Evolutionary conservation across 2,797 vertebrate species (phyloP).

Genomic region (Ispidina lecontei): DNA sequence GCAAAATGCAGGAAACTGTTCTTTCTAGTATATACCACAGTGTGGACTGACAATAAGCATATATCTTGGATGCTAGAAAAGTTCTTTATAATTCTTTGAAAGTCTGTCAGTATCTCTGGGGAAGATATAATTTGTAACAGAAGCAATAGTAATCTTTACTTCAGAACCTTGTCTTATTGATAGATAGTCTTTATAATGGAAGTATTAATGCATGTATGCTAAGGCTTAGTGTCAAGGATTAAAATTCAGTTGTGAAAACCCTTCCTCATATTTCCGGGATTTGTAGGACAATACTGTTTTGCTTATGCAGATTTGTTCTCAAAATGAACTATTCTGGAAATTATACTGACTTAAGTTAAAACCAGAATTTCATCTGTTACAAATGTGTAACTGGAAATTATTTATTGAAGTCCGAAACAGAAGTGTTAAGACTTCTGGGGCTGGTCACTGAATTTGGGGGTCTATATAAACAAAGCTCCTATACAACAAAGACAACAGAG

Average conservation of each 20-base stretch:
- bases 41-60: neutral
- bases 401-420: neutral
- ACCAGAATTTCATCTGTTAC: neutral
- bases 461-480: neutral
- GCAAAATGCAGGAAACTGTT: neutral
- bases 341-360: neutral
- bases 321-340: neutral
- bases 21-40: neutral
- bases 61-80: neutral
- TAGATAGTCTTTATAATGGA: neutral
- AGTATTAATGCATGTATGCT: neutral
- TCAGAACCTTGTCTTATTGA: neutral
- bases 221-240: conserved; percentile 33
- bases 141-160: neutral
- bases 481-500: neutral
- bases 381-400: neutral
- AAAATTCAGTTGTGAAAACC: conserved; percentile 32
- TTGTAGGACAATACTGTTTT: neutral
- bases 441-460: neutral
- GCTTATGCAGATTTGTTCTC: neutral
- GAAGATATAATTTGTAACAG: neutral
- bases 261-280: neutral
- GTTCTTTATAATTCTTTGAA: neutral
- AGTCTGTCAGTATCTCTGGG: neutral
- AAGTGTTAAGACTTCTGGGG: neutral